phyloP scores from a whole-genome alignment of 2,113 vertebrate species.

The Felis chaus region DNA sequence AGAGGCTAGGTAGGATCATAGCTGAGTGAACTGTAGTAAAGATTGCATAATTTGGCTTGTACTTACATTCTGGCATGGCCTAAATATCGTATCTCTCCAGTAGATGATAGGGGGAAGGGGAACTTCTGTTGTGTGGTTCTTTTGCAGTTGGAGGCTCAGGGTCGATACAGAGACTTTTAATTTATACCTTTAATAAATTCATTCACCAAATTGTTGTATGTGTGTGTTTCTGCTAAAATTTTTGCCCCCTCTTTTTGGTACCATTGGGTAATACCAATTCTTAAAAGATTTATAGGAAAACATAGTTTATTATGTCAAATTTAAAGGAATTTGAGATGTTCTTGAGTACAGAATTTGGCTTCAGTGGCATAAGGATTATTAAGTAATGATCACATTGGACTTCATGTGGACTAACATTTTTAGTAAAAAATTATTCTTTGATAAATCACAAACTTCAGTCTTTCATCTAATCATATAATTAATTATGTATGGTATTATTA shows the following conservation, averaged over 20 bases:
- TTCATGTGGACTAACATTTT: conserved; percentile 7
- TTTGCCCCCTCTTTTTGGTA: not conserved
- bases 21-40: not conserved
- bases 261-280: not conserved
- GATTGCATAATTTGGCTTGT: not conserved
- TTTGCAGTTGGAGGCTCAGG: not conserved
- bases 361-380: not conserved
- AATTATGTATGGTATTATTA: not conserved
- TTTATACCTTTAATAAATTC: conserved; percentile 13
- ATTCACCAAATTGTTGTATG: not conserved
- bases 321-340: not conserved
- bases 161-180: not conserved
- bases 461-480: not conserved
- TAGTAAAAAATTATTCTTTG: not conserved
- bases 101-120: not conserved
- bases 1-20: not conserved
- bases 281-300: not conserved
- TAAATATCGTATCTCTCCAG: not conserved
- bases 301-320: not conserved
- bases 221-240: not conserved
- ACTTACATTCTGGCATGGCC: not conserved
- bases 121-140: not conserved
- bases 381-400: not conserved
- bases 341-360: not conserved
- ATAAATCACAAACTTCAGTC: not conserved